Evolutionary conservation across 1,140 invertebrate species (phyloP).

Genomic region (Colletes latitarsis): DNA sequence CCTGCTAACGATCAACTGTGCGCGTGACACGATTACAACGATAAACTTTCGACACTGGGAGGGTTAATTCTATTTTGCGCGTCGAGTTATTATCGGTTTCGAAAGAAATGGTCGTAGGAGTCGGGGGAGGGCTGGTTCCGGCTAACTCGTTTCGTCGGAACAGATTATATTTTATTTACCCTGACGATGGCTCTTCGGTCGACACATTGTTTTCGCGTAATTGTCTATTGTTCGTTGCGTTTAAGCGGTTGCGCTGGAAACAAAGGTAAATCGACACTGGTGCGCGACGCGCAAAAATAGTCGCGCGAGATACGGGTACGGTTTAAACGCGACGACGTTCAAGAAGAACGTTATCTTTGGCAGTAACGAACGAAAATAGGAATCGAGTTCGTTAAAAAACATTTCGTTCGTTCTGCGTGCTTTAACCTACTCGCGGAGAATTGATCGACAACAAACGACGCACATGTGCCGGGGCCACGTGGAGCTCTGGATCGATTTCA

Average conservation of each 20-base stretch:
- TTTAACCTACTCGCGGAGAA: background rate
- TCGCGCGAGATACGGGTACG: constrained; percentile 29
- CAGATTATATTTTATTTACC: constrained; percentile 3
- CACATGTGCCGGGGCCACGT: too few relatives aligned
- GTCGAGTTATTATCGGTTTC: constrained; percentile 4
- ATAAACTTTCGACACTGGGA: too few relatives aligned
- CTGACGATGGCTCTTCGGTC: background rate
- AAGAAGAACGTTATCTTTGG: too few relatives aligned
- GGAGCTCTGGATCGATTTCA: too few relatives aligned
- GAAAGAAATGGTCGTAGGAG: background rate
- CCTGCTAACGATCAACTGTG: too few relatives aligned
- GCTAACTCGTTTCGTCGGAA: background rate
- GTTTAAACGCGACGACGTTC: too few relatives aligned
- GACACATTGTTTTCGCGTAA: constrained; percentile 2
- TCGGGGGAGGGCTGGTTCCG: too few relatives aligned
- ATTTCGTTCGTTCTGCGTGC: too few relatives aligned
- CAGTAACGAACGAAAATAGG: constrained; percentile 44
- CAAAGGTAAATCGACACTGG: constrained; percentile 57
- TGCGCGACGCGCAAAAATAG: constrained; percentile 45
- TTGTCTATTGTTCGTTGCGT: constrained; percentile 10
- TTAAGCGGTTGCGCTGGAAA: background rate
- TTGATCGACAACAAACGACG: too few relatives aligned
- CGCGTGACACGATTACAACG: too few relatives aligned
- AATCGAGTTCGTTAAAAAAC: constrained; percentile 10
- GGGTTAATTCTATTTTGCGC: constrained; percentile 20